phyloP scores from a whole-genome alignment of 2,888 invertebrate genomes.

The Cephus pygmeus region DNA sequence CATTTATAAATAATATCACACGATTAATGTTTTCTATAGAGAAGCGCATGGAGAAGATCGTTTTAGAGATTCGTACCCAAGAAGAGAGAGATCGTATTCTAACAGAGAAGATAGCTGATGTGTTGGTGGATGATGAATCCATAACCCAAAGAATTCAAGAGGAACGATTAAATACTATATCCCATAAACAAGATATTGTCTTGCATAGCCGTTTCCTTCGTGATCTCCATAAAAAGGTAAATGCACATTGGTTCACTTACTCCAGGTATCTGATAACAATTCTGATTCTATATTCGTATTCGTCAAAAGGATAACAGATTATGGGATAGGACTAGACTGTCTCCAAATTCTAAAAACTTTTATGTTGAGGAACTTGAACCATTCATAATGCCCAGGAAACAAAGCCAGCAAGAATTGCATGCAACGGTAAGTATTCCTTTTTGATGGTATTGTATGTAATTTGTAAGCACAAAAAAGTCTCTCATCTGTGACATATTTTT shows the following conservation, averaged over 20 bases:
- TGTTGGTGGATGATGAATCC: slow-evolving; percentile 60
- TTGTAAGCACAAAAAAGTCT: not conserved
- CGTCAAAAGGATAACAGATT: slow-evolving; percentile 42
- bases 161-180: not conserved
- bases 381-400: slow-evolving; percentile 31
- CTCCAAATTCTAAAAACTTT: slow-evolving; percentile 37
- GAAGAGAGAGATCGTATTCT: slow-evolving; percentile 63
- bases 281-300: slow-evolving; percentile 6
- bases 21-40: slow-evolving; percentile 30
- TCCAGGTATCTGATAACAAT: not conserved
- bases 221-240: not conserved
- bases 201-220: not conserved
- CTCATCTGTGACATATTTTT: not conserved
- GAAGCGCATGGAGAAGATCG: slow-evolving; percentile 45
- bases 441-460: not conserved
- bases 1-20: slow-evolving; percentile 4
- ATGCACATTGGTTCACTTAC: not conserved
- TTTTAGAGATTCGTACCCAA: slow-evolving; percentile 58
- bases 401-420: not conserved
- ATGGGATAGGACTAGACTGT: slow-evolving; percentile 54
- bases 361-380: slow-evolving; percentile 47
- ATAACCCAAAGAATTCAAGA: slow-evolving; percentile 43
- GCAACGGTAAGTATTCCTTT: not conserved
- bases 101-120: slow-evolving; percentile 65
- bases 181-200: not conserved